A percentile compares a stretch with the other conserved stretches of the same genome.
Conservation (phyloP, 2,888 invertebrate genomes). For the Dioctria rufipes region DNA sequence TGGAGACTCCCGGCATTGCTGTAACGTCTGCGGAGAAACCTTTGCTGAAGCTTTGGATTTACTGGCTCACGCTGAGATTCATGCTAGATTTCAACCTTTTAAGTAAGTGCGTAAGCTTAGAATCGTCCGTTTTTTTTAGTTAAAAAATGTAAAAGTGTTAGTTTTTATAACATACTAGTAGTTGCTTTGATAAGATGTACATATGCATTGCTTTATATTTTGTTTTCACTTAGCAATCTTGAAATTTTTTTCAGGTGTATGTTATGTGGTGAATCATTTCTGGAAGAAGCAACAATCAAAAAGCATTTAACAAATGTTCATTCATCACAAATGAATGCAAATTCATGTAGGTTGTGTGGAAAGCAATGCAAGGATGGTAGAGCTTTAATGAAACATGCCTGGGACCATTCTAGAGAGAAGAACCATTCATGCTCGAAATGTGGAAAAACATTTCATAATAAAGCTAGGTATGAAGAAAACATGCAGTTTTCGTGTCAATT, state of each 20-base stretch:
- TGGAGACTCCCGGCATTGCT: constrained; percentile 74
- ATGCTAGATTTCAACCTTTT: constrained; percentile 76
- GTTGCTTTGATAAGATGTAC: no score
- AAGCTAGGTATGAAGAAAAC: constrained; percentile 71
- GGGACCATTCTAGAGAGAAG: constrained; percentile 79
- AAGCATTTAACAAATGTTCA: constrained; percentile 77
- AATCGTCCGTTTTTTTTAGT: constrained; percentile 9
- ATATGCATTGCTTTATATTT: no score
- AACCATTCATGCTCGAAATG: constrained; percentile 78
- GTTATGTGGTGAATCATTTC: constrained; percentile 77
- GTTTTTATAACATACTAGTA: no score
- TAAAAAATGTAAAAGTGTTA: no score
- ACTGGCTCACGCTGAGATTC: constrained; percentile 84
- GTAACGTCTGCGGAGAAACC: constrained; percentile 85
- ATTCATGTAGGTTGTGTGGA: constrained; percentile 79
- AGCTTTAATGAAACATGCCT: constrained; percentile 79
- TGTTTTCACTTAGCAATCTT: no score
- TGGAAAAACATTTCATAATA: constrained; percentile 81
- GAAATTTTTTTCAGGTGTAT: constrained; percentile 72
- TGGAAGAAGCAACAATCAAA: constrained; percentile 77
- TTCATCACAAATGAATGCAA: constrained; percentile 76
- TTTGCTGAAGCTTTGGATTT: constrained; percentile 84
- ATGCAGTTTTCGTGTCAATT: neutral
- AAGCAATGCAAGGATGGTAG: constrained; percentile 80
- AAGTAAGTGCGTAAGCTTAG: constrained; percentile 65